Percentiles rank a stretch among this genome's conserved stretches.
phyloP scores from a whole-genome alignment of 2,113 vertebrate genomes.

The Tragelaphus buxtoni region DNA sequence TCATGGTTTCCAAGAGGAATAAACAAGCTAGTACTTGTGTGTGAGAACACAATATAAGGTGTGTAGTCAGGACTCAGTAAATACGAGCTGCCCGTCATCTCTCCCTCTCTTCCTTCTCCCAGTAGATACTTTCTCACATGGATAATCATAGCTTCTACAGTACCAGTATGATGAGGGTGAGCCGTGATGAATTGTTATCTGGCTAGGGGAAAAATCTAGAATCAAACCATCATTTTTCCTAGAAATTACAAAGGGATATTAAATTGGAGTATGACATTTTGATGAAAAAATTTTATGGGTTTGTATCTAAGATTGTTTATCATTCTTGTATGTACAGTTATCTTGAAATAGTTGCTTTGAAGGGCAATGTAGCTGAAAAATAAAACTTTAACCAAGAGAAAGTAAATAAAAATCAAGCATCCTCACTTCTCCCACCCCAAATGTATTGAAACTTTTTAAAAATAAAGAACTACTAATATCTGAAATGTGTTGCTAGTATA shows the following conservation, averaged over 20 bases:
- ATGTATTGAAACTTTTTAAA: not conserved
- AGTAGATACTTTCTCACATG: not conserved
- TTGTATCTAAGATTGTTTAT: constrained; percentile 4
- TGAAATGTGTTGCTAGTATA: not conserved
- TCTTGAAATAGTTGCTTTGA: constrained; percentile 14
- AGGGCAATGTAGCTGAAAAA: not conserved
- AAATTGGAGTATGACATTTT: constrained; percentile 19
- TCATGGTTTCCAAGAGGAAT: not conserved
- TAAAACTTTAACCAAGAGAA: constrained; percentile 15
- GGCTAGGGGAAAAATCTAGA: not conserved
- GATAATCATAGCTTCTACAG: not conserved
- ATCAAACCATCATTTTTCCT: not conserved
- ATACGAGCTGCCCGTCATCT: not conserved
- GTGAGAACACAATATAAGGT: not conserved
- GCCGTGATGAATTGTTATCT: not conserved
- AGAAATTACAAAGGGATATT: not conserved
- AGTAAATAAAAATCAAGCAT: constrained; percentile 17
- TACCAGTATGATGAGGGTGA: not conserved
- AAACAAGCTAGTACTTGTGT: not conserved
- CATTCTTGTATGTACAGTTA: not conserved
- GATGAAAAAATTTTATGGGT: constrained; percentile 3
- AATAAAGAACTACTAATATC: not conserved
- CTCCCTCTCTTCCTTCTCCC: not conserved
- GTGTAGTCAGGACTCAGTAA: not conserved
- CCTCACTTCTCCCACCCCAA: not conserved